These are phyloP conservation scores for Porites lobata DNA, from an alignment of 92 coral and sea anemone genomes.

Conservation along the genomic window DNA sequence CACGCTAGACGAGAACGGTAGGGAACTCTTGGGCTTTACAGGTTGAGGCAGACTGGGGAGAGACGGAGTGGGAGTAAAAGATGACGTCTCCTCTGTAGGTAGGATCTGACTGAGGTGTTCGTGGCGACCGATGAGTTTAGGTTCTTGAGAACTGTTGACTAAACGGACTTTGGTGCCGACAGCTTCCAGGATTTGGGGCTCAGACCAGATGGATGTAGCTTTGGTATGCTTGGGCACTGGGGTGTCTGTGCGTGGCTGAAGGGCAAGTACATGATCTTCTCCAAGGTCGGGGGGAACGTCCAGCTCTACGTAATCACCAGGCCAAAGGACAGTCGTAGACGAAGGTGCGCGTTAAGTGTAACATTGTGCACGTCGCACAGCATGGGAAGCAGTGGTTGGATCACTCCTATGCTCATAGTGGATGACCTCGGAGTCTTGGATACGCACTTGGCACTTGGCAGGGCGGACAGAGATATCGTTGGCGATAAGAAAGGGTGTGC, in stretches of 20 bases:
- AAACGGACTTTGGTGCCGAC: conserved; percentile 17
- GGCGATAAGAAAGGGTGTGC: too few species aligned
- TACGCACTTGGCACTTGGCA: too few species aligned
- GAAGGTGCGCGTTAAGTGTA: too few species aligned
- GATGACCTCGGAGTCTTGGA: too few species aligned
- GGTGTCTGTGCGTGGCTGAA: conserved; percentile 32
- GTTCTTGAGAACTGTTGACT: neutral
- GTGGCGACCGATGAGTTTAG: neutral
- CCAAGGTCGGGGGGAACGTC: conserved; percentile 27
- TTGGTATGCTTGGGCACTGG: neutral
- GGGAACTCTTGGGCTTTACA: neutral
- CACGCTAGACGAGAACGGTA: conserved; percentile 1
- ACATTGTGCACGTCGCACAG: too few species aligned
- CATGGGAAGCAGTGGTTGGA: too few species aligned
- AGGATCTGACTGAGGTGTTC: conserved; percentile 14
- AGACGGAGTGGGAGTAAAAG: neutral
- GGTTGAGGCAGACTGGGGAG: neutral
- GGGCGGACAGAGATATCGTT: too few species aligned
- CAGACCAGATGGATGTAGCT: conserved; percentile 27
- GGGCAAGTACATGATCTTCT: conserved; percentile 13
- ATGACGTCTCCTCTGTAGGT: neutral
- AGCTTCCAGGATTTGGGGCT: conserved; percentile 31
- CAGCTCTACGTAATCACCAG: conserved; percentile 42
- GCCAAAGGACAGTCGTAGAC: conserved; percentile 21
- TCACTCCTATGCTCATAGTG: too few species aligned